phyloP scores from a whole-genome alignment of 92 coral and sea anemone genomes.

The Bergia sp. region DNA sequence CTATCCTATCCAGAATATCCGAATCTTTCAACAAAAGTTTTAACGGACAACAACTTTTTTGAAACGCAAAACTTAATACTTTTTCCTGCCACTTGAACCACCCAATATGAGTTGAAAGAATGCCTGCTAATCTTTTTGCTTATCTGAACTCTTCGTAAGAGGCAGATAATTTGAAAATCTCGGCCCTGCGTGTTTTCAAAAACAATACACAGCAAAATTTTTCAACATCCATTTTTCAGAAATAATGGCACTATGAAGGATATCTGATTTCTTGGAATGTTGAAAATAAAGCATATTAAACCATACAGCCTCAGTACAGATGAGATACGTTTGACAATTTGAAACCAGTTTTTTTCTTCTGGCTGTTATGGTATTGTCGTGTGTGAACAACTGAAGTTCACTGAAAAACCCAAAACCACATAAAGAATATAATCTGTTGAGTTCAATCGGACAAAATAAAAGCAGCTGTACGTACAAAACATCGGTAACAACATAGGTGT shows the following conservation, averaged over 20 bases:
- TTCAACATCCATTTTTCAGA: no score
- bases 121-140: not conserved
- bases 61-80: not conserved
- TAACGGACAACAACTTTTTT: not conserved
- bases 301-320: not conserved
- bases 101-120: not conserved
- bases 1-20: not conserved
- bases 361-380: not conserved
- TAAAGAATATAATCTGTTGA: no score
- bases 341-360: not conserved
- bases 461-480: not conserved
- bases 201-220: not conserved
- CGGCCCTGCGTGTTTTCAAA: not conserved
- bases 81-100: not conserved
- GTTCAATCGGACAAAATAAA: not conserved
- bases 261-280: not conserved
- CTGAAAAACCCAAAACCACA: not conserved
- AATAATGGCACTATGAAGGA: not conserved
- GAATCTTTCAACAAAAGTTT: not conserved
- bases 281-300: no score
- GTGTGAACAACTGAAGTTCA: not conserved
- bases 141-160: not conserved
- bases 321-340: not conserved
- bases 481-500: not conserved
- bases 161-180: no score